phyloP scores from a whole-genome alignment of 2,888 invertebrate species.

The Megamerina dolium region DNA sequence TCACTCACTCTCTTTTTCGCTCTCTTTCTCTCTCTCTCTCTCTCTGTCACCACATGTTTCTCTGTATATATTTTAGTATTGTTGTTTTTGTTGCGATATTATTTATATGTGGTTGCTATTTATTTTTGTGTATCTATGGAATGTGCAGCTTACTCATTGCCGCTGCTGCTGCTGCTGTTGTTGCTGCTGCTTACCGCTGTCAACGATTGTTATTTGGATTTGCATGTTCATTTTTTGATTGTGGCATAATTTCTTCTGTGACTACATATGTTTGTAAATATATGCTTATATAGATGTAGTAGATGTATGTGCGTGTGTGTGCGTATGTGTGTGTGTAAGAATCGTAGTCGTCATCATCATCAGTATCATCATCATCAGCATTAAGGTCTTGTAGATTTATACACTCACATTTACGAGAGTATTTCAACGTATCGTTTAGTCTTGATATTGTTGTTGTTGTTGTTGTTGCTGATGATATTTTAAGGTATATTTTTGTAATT shows the following conservation, averaged over 20 bases:
- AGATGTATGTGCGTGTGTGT: neutral
- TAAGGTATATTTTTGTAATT: conserved; percentile 6
- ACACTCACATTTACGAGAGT: no score
- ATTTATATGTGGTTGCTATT: conserved; percentile 12
- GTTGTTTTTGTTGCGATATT: neutral
- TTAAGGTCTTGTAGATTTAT: no score
- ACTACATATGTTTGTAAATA: no score
- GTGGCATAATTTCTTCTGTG: conserved; percentile 12
- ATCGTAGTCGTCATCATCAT: no score
- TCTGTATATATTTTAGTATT: neutral
- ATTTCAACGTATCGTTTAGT: no score
- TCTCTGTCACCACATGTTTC: neutral
- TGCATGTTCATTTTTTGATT: conserved; percentile 5
- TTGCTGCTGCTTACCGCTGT: neutral
- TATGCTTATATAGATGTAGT: neutral
- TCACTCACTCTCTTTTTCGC: no score
- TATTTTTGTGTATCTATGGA: conserved; percentile 13
- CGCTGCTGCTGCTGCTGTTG: neutral
- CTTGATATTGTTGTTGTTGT: no score
- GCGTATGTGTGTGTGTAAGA: conserved; percentile 5
- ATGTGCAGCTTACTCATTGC: conserved; percentile 1
- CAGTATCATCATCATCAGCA: no score
- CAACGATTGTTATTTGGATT: neutral
- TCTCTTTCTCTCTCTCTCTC: no score
- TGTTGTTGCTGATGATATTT: no score